Conservation (phyloP, 2,113 vertebrate species). For the Alexandromys fortis region DNA sequence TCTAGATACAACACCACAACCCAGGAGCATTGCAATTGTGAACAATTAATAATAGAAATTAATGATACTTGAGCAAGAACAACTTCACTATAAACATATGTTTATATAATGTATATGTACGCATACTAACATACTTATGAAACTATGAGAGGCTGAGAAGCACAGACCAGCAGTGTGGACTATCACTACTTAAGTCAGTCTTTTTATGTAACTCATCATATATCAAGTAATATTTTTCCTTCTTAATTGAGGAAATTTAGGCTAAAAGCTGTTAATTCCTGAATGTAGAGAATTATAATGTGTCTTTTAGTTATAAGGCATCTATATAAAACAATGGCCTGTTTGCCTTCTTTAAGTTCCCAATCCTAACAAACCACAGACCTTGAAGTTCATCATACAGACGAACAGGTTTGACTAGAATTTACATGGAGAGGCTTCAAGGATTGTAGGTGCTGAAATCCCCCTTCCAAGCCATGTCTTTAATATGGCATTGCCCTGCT, state of each 20-base stretch:
- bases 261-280: neutral
- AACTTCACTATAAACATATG: neutral
- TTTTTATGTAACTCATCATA: neutral
- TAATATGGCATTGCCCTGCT: neutral
- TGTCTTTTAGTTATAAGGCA: neutral
- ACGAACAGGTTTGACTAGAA: neutral
- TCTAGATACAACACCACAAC: too few relatives aligned
- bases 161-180: neutral
- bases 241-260: neutral
- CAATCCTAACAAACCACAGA: neutral
- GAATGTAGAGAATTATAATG: neutral
- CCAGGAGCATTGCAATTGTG: neutral
- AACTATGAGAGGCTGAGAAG: neutral
- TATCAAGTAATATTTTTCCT: neutral
- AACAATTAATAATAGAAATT: neutral
- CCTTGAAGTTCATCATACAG: neutral
- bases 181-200: neutral
- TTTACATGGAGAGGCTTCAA: neutral
- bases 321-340: neutral
- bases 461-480: neutral
- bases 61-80: neutral
- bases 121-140: neutral
- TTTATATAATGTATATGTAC: neutral
- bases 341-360: neutral
- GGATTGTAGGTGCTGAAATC: neutral